Evolutionary conservation across 2,113 vertebrate species (phyloP).

Genomic region (Zeus faber): DNA sequence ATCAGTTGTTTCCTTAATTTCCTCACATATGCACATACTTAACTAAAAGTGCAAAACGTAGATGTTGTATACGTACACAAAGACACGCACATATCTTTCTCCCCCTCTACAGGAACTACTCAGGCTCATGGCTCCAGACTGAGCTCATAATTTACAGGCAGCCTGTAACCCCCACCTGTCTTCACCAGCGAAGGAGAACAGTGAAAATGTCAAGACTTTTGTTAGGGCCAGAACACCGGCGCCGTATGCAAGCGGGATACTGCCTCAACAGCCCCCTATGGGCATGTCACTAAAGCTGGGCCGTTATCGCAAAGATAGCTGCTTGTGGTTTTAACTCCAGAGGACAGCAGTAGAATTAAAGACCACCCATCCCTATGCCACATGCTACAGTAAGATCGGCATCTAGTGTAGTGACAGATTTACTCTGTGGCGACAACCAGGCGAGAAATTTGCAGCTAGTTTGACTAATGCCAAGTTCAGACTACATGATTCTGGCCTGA

Average conservation of each 20-base stretch:
- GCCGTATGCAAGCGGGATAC: constrained; percentile 34
- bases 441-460: too few relatives aligned
- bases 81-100: background rate
- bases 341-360: constrained; percentile 37
- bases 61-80: background rate
- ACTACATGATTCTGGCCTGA: too few relatives aligned
- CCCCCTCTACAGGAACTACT: background rate
- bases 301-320: constrained; percentile 55
- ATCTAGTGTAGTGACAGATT: constrained; percentile 23
- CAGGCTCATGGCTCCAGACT: constrained; percentile 40
- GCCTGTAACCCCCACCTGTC: constrained; percentile 33
- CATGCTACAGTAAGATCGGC: constrained; percentile 15
- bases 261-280: constrained; percentile 39
- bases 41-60: background rate
- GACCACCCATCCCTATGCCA: constrained; percentile 12
- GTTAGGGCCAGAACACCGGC: constrained; percentile 56
- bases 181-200: constrained; percentile 35
- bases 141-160: constrained; percentile 54
- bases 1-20: constrained; percentile 9
- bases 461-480: too few relatives aligned
- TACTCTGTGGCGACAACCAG: background rate
- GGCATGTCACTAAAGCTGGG: constrained; percentile 38
- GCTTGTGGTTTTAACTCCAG: constrained; percentile 32
- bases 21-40: background rate
- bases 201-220: constrained; percentile 62